Percentiles rank a stretch among this genome's conserved stretches.
Evolutionary conservation across 2,113 vertebrate genomes (phyloP).

Genomic region (Elgaria multicarinata): DNA sequence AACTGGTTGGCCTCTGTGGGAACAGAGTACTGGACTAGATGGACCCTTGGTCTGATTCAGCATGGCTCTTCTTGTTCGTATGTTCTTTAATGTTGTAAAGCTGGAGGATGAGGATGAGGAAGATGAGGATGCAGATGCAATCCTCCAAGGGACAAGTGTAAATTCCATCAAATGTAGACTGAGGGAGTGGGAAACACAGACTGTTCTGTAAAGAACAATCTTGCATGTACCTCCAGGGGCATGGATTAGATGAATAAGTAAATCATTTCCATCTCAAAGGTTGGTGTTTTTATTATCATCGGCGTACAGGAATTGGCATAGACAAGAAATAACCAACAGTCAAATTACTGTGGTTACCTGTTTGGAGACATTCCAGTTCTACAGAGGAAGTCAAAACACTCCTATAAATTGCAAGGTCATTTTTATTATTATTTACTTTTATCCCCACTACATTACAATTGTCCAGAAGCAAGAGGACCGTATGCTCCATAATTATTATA

Average conservation of each 20-base stretch:
- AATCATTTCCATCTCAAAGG: constrained; percentile 2
- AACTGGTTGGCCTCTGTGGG: too few relatives aligned
- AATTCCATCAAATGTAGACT: background rate
- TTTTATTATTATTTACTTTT: background rate
- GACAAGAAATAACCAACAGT: background rate
- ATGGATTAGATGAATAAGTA: background rate
- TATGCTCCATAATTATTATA: constrained; percentile 23
- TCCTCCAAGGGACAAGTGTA: background rate
- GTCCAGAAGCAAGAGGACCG: background rate
- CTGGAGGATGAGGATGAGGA: background rate
- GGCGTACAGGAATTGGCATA: background rate
- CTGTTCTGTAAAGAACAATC: background rate
- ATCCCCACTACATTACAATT: background rate
- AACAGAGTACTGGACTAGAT: too few relatives aligned
- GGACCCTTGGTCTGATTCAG: too few relatives aligned
- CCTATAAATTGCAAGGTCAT: background rate
- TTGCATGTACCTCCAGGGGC: background rate
- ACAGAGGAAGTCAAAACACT: constrained; percentile 20
- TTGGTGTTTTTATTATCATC: background rate
- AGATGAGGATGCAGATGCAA: background rate
- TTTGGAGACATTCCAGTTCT: background rate
- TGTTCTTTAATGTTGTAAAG: too few relatives aligned
- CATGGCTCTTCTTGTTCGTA: too few relatives aligned
- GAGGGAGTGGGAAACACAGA: background rate
- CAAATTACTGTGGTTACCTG: constrained; percentile 8